Percentiles rank a stretch among this genome's conserved stretches.
phyloP scores from a whole-genome alignment of 2,113 vertebrate genomes.

The Xiphias gladius region DNA sequence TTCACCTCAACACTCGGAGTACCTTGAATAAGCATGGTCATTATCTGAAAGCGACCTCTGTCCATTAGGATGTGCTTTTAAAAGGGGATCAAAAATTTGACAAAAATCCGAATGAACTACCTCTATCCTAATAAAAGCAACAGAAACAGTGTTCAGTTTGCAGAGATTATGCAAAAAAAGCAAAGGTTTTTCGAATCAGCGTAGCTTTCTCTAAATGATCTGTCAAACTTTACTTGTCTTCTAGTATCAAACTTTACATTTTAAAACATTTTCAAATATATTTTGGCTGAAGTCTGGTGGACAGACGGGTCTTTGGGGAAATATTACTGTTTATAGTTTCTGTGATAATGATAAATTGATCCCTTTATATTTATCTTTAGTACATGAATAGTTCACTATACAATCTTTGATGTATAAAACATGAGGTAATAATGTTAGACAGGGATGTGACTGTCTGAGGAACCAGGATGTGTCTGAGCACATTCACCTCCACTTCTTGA shows the following conservation, averaged over 20 bases:
- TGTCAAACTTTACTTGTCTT: slow-evolving; percentile 7
- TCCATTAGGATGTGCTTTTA: slow-evolving; percentile 14
- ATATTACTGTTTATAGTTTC: slow-evolving; percentile 31
- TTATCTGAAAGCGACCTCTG: slow-evolving; percentile 27
- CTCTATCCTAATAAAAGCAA: slow-evolving; percentile 24
- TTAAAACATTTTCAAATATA: slow-evolving; percentile 31
- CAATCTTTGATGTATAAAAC: slow-evolving; percentile 74
- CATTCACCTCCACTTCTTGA: slow-evolving; percentile 41
- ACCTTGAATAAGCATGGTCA: slow-evolving; percentile 34
- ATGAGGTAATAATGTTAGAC: slow-evolving; percentile 80
- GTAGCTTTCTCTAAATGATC: slow-evolving; percentile 12
- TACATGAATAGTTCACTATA: slow-evolving; percentile 57
- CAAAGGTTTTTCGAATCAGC: not conserved
- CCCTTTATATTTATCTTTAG: slow-evolving; percentile 69
- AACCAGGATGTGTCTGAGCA: slow-evolving; percentile 54
- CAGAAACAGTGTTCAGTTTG: not conserved
- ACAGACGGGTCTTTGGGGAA: slow-evolving; percentile 1
- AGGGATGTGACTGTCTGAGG: slow-evolving; percentile 55
- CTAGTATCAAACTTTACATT: not conserved
- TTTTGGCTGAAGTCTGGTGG: slow-evolving; percentile 23
- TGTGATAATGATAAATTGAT: slow-evolving; percentile 64
- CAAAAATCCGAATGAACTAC: slow-evolving; percentile 22
- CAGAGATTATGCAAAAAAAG: slow-evolving; percentile 10
- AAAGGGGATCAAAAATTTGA: slow-evolving; percentile 8
- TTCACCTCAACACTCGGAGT: slow-evolving; percentile 39